Conservation (phyloP, 2,797 vertebrate genomes). For the Heteromormyrus szaboi region DNA sequence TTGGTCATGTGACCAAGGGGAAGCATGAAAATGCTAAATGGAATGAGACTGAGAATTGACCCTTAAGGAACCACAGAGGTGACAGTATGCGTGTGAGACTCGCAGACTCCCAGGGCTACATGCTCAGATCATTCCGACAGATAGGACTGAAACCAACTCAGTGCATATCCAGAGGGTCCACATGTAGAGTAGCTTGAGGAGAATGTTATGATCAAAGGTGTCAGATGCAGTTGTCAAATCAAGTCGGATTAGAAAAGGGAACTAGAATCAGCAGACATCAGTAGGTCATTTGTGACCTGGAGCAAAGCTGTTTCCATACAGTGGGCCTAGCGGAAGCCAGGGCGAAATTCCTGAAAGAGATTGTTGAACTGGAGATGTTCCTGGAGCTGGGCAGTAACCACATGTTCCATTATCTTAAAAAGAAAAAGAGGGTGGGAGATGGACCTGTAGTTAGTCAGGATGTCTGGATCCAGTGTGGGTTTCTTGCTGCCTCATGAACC, state of each 20-base stretch:
- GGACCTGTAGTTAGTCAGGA: background rate
- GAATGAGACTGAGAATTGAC: background rate
- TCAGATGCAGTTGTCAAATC: background rate
- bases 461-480: background rate
- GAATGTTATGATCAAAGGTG: background rate
- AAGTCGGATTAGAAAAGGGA: background rate
- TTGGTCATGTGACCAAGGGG: background rate
- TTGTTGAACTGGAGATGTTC: background rate
- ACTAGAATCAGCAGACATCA: background rate
- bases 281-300: background rate
- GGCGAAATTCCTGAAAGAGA: background rate
- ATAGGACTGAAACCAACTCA: background rate
- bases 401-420: background rate
- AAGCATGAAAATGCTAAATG: background rate
- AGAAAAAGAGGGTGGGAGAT: background rate
- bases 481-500: too few species aligned
- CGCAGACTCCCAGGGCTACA: background rate
- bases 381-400: background rate
- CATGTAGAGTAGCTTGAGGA: background rate
- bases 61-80: background rate
- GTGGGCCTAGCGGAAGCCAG: background rate
- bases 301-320: background rate
- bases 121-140: background rate
- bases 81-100: background rate
- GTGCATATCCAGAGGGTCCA: background rate